Base-by-base conservation (phyloP, 2,888 invertebrate species). In the Anoplius nigerrimus region DNA sequence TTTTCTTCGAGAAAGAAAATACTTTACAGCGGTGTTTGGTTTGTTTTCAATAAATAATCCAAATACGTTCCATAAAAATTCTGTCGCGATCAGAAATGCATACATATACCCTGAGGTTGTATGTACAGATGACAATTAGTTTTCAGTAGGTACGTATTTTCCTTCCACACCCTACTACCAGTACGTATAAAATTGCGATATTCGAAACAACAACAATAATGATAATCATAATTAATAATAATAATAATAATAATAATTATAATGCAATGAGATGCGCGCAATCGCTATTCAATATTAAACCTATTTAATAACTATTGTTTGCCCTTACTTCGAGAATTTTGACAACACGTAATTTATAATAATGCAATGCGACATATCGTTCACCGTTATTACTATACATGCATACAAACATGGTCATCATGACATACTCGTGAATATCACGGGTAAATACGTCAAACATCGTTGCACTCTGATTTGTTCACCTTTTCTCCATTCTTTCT, bases 231-330 rank as follows among this genome's bases (percentile, higher is more conserved):
- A 34, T 34, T n/a, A 34, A 34, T 11, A 34, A 34, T 34, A 34
- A 34, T 34, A 34, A 34, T 34, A 34, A 34, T 34, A 8, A 34
- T 34, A 34, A 34, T 34, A 79, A 75, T 71, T 71, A 70, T 74
- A 69, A 72, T 72, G 54, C 76, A 72, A 78, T 77, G 73, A 62
- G 73, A 79, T 77, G 72, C 72, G 72, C 75, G 71, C 75, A 74
- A 61, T 77, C 66, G 57, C 70, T 66, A 76, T 76, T 75, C 68
- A 67, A 79, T 77, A 79, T 75, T 72, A 72, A 68, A 75, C 66
- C 69, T 79, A 79, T 69, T 62, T 75, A 34, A 79, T 74, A 72
- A 59, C 69, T 73, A 79, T 78, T 78, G 79, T 73, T 77, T 78
- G 34, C 34, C n/a, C 71, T 79, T 79, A 75, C 58, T 73, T 60